These are phyloP conservation scores for Selene dorsalis DNA, from an alignment of 2,797 vertebrate genomes.

Conservation along the genomic window DNA sequence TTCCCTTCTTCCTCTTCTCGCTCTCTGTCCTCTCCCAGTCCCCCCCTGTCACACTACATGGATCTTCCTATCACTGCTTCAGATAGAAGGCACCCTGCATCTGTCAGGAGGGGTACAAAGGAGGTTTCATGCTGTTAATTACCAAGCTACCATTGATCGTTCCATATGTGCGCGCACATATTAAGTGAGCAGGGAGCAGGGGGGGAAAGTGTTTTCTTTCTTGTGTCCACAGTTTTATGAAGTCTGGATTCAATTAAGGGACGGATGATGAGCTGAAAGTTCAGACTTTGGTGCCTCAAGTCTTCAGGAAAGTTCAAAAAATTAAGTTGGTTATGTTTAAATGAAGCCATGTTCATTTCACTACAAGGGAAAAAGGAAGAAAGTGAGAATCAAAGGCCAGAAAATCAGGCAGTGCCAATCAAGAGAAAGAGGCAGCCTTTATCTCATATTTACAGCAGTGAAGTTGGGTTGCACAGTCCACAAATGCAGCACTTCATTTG, in stretches of 20 bases:
- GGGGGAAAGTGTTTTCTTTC: conserved; percentile 6
- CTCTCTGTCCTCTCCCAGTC: conserved; percentile 16
- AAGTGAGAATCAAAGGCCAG: not conserved
- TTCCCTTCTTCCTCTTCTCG: conserved; percentile 15
- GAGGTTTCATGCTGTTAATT: conserved; percentile 58
- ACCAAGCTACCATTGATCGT: conserved; percentile 61
- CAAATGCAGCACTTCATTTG: conserved; percentile 33
- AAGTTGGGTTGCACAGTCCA: conserved; percentile 29
- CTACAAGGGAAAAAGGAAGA: not conserved
- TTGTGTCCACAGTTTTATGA: conserved; percentile 16
- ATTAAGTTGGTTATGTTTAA: conserved; percentile 3
- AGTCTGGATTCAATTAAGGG: conserved; percentile 23
- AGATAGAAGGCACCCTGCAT: conserved; percentile 21
- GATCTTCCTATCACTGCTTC: conserved; percentile 43
- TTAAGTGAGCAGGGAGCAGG: conserved; percentile 2
- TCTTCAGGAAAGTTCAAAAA: conserved; percentile 16
- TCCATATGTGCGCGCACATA: conserved; percentile 18
- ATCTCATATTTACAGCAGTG: conserved; percentile 36
- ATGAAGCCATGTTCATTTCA: conserved; percentile 1
- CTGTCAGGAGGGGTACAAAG: conserved; percentile 58
- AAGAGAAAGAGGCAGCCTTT: conserved; percentile 33
- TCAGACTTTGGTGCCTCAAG: not conserved
- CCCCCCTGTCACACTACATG: conserved; percentile 24
- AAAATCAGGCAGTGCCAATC: conserved; percentile 19
- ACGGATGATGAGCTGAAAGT: conserved; percentile 27